Evolutionary conservation across 2,113 vertebrate genomes (phyloP), one percentile per base, ranked within the genome.

Genomic region (Nothobranchius furzeri): DNA sequence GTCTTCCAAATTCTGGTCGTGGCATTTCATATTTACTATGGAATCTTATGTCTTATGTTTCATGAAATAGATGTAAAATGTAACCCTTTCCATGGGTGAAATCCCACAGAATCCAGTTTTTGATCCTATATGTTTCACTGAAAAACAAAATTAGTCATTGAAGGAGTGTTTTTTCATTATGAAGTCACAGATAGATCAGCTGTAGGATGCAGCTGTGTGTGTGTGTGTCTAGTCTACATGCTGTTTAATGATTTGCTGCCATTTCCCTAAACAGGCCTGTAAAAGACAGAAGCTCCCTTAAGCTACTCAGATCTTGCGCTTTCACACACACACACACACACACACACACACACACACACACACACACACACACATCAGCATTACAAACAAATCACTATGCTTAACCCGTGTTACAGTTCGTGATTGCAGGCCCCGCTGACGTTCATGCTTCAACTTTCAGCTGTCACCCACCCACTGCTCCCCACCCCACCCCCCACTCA

Each of bases 171-270:
- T 30, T 20, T 30, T 30, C 30, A 30, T 30, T 3, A 30, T 30
- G 30, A 30, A 30, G 30, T 30, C 30, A 30, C 59, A 14, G 35
- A 53, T 14, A 17, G 52, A 49, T 8, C 25, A 42, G 25, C 36
- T 45, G 52, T 17, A 42, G 35, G 65, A 49, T 65, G 45, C 47
- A 49, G 45, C 49, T 37, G 13, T 62, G 53, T 68, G 49, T 53
- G 42, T 68, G 30, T 30, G 30, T 30, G 30, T 30, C 1, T 4
- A 30, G 37, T 77, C 40, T 68, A 80, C 71, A 83, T 75, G 72
- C 59, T 75, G 79, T 87, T 74, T 60, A 83, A 85, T 57, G 76
- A 90, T 87, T 75, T 73, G 47, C 72, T 77, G 74, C 69, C 63
- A 73, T 82, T 81, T 77, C 46, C 66, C 53, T 68, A 67, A 82